Evolutionary conservation across 2,797 vertebrate genomes (phyloP).

Genomic region (Acrocephalus scirpaceus): DNA sequence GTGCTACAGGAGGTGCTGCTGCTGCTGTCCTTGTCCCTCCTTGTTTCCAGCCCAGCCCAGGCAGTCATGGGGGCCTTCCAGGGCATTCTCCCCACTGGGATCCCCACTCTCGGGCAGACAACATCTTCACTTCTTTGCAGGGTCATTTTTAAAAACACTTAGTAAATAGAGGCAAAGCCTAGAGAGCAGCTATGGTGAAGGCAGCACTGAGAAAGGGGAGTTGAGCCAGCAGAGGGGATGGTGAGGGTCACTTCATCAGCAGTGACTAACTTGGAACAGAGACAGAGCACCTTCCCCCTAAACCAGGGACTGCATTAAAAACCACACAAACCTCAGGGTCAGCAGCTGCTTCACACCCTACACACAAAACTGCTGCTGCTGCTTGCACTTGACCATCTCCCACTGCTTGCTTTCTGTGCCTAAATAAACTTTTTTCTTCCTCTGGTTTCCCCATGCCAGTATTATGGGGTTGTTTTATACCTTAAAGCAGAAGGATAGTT

Average conservation of each 20-base stretch:
- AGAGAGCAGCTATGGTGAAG: neutral
- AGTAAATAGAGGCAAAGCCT: neutral
- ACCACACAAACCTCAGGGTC: neutral
- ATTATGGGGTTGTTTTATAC: neutral
- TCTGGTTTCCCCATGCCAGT: neutral
- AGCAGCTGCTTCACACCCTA: neutral
- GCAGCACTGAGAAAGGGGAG: neutral
- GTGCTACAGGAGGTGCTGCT: neutral
- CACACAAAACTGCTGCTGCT: neutral
- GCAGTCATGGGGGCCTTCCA: neutral
- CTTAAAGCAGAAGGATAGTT: neutral
- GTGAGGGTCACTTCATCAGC: neutral
- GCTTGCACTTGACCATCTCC: neutral
- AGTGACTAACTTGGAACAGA: neutral
- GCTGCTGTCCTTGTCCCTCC: neutral
- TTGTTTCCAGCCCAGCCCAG: neutral
- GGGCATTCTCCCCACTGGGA: accelerated
- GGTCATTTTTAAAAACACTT: neutral
- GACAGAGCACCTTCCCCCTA: neutral
- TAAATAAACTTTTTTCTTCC: neutral
- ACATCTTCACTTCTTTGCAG: neutral
- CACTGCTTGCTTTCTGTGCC: neutral
- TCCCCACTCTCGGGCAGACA: accelerated
- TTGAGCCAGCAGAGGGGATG: accelerated
- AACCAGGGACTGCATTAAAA: neutral